Evolutionary conservation across 2,888 invertebrate genomes (phyloP), one percentile per base, ranked within the genome.

Genomic region (Pollenia amentaria): DNA sequence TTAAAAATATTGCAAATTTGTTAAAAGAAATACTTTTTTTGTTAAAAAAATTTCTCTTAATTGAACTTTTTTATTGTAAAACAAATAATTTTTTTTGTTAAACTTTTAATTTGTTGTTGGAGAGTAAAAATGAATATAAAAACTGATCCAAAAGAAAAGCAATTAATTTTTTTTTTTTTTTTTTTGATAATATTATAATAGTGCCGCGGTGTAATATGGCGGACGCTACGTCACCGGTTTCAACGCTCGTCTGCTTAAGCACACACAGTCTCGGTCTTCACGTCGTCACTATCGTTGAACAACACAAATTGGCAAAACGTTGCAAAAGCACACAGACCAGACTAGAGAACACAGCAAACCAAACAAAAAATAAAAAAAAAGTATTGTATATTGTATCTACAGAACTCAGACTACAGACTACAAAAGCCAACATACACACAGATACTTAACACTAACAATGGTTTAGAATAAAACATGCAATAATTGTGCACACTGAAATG

Each of bases 201-300:
- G 90, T 91, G 91, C 92, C 92, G 91, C 92, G 92, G 92, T 93
- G 92, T 93, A 93, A 93, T 93, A 92, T 93, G 92, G 93, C 93
- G 92, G 93, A 93, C 92, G 92, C 92, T 93, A 93, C 93, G 93
- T 93, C 93, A 93, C 93, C 93, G 93, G 92, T 91, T 91, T 91
- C 91, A 90, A 91, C 90, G 90, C 90, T 91, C 90, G 91, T 92
- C 91, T 90, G 89, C 89, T 89, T 86, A 89, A 89, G 89, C 89
- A 88, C 89, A 89, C 88, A 88, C 89, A 89, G 88, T 88, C 89
- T 89, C 90, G 90, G 90, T 91, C 91, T 91, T 91, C 90, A 90
- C 91, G 91, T 91, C 91, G 91, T 92, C 91, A 91, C 92, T 91
- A 90, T 90, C 91, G 90, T 91, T 91, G 91, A 91, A 91, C 92